A percentile compares a stretch with the other conserved stretches of the same genome.
These are phyloP conservation scores for Ceratina calcarata DNA, from an alignment of 1,140 invertebrate species.

Conservation along the genomic window DNA sequence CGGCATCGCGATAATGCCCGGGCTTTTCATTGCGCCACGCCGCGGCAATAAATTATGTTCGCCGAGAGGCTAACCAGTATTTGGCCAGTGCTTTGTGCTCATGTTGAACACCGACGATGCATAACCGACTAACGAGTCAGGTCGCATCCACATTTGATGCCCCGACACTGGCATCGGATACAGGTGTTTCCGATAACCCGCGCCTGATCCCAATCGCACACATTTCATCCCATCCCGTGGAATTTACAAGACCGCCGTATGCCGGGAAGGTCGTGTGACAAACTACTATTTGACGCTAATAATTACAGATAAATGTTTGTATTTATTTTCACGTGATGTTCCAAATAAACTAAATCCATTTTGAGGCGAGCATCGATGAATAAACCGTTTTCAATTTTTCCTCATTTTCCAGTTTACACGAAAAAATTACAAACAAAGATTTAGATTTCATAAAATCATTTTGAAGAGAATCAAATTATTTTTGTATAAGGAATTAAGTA, in stretches of 20 bases:
- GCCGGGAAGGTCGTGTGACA: too few relatives aligned
- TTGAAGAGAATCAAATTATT: too few relatives aligned
- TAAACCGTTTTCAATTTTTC: too few relatives aligned
- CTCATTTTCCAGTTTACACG: too few relatives aligned
- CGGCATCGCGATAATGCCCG: constrained; percentile 39
- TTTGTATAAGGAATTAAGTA: too few relatives aligned
- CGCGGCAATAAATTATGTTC: constrained; percentile 43
- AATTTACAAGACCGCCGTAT: constrained; percentile 12
- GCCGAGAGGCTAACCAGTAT: constrained; percentile 30
- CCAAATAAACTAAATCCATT: too few relatives aligned
- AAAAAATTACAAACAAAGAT: too few relatives aligned
- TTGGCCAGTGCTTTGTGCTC: constrained; percentile 38
- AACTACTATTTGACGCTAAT: too few relatives aligned
- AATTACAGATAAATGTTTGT: too few relatives aligned
- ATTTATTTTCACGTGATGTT: too few relatives aligned
- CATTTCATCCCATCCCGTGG: constrained; percentile 10
- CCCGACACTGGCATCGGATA: constrained; percentile 37
- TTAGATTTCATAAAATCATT: too few relatives aligned
- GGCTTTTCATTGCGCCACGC: constrained; percentile 41
- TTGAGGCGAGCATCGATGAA: too few relatives aligned
- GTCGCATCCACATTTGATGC: constrained; percentile 42
- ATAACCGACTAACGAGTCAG: constrained; percentile 46
- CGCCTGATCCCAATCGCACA: neutral
- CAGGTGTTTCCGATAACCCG: constrained; percentile 42
- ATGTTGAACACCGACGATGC: constrained; percentile 42